A percentile compares a stretch with the other conserved stretches of the same genome.
Conservation (phyloP, 1,140 invertebrate genomes). For the Drosophila funebris region DNA sequence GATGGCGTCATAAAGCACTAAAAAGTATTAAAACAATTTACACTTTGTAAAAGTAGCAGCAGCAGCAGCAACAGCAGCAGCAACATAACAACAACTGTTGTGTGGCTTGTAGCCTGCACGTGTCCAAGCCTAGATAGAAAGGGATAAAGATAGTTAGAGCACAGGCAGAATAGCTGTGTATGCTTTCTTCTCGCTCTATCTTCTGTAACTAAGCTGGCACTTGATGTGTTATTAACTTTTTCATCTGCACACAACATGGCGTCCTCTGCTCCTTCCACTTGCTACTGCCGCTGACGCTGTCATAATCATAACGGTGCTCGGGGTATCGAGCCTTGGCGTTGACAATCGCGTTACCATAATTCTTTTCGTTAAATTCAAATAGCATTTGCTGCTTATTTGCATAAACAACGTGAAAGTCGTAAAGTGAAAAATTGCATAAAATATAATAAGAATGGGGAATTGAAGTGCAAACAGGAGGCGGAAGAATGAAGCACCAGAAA, state of each 20-base stretch:
- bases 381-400: conserved; percentile 76
- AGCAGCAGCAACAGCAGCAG: conserved; percentile 39
- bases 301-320: conserved; percentile 69
- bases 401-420: conserved; percentile 78
- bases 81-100: conserved; percentile 55
- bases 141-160: conserved; percentile 1
- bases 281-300: conserved; percentile 29
- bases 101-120: conserved; percentile 70
- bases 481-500: conserved; percentile 5
- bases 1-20: conserved; percentile 74
- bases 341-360: conserved; percentile 80
- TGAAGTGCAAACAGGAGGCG: conserved; percentile 45
- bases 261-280: conserved; percentile 13
- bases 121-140: conserved; percentile 28
- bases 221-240: conserved; percentile 58
- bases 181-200: not conserved
- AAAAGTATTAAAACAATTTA: conserved; percentile 83
- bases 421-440: conserved; percentile 79
- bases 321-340: conserved; percentile 51
- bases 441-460: conserved; percentile 49
- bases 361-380: conserved; percentile 72
- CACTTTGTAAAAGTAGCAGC: conserved; percentile 72
- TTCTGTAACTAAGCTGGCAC: not conserved
- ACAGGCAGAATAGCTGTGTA: not conserved
- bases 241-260: conserved; percentile 56